phyloP scores from a whole-genome alignment of 2,888 invertebrate genomes.

The Piscicola geometra region DNA sequence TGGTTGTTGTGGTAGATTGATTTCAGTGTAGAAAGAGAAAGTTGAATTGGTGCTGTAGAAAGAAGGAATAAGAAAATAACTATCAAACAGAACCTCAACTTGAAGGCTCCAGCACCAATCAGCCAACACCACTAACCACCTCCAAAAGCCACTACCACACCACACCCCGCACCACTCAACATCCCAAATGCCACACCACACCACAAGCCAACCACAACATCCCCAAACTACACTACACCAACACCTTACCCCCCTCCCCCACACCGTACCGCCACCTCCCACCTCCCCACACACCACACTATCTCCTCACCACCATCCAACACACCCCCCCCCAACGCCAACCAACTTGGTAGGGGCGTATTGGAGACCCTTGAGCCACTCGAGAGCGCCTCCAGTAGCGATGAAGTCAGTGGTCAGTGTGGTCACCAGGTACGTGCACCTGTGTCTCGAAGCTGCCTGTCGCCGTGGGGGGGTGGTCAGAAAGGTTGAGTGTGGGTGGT shows the following conservation, averaged over 20 bases:
- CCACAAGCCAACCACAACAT: too few relatives aligned
- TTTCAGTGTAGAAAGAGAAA: too few relatives aligned
- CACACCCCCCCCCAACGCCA: background rate
- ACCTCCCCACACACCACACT: too few relatives aligned
- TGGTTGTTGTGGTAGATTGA: too few relatives aligned
- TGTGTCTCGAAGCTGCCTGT: constrained; percentile 34
- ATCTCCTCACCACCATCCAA: background rate
- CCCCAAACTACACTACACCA: too few relatives aligned
- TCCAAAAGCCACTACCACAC: background rate
- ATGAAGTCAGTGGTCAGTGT: constrained; percentile 20
- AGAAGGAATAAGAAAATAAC: too few relatives aligned
- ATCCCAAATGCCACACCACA: background rate
- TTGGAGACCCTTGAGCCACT: constrained; percentile 29
- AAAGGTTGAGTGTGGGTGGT: background rate
- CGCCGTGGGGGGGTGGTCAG: background rate
- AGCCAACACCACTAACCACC: background rate
- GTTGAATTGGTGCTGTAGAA: too few relatives aligned
- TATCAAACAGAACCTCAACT: too few relatives aligned
- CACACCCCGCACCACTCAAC: background rate
- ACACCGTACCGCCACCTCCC: too few relatives aligned
- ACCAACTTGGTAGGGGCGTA: constrained; percentile 18
- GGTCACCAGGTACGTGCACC: constrained; percentile 30
- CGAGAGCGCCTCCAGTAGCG: constrained; percentile 22
- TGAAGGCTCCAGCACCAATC: too few relatives aligned
- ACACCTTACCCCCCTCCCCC: too few relatives aligned